Conservation (phyloP, 2,113 vertebrate species). For the Merops nubicus region DNA sequence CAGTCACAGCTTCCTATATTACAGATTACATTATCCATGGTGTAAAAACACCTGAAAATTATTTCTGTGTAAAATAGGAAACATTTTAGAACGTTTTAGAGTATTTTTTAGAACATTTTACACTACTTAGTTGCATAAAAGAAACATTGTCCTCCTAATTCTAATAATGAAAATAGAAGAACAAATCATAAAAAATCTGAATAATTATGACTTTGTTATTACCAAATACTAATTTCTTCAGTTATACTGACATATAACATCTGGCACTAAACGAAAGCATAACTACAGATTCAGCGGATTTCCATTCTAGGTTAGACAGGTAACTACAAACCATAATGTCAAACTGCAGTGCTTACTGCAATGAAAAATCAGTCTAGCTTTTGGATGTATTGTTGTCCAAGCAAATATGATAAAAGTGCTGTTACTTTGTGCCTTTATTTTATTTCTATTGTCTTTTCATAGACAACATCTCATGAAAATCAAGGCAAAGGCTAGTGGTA, state of each 20-base stretch:
- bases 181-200: background rate
- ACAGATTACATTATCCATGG: background rate
- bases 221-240: background rate
- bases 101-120: background rate
- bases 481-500: background rate
- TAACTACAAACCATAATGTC: background rate
- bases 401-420: background rate
- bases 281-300: background rate
- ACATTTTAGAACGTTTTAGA: background rate
- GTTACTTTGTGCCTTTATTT: background rate
- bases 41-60: background rate
- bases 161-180: background rate
- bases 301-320: background rate
- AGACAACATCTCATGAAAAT: background rate
- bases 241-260: background rate
- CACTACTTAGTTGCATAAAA: background rate
- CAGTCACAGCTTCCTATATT: background rate
- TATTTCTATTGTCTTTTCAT: background rate
- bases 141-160: background rate
- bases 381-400: background rate
- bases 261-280: background rate
- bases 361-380: background rate
- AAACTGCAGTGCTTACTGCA: background rate
- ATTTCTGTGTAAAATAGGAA: background rate
- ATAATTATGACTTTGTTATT: background rate